A percentile compares a stretch with the other conserved stretches of the same genome.
Evolutionary conservation across 2,113 vertebrate species (phyloP).

Genomic region (Coreoperca whiteheadi): DNA sequence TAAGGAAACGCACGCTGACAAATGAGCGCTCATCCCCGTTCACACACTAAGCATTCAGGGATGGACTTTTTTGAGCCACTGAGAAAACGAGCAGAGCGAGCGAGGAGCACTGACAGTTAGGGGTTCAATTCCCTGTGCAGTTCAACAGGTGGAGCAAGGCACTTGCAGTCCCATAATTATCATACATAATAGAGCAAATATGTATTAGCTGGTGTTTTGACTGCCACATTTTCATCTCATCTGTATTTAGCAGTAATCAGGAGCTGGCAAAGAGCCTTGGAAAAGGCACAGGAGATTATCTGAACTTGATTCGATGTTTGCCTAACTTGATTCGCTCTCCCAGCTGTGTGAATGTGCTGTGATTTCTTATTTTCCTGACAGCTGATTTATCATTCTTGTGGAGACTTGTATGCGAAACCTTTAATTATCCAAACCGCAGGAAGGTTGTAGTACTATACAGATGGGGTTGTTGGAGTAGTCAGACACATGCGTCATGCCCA

Average conservation of each 20-base stretch:
- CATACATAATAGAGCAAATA: not conserved
- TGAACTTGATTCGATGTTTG: conserved; percentile 19
- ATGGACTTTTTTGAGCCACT: conserved; percentile 32
- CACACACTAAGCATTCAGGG: conserved; percentile 2
- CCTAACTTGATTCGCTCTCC: conserved; percentile 15
- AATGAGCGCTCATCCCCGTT: not conserved
- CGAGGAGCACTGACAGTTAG: not conserved
- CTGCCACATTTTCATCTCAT: not conserved
- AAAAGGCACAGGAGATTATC: conserved; percentile 6
- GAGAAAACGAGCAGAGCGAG: not conserved
- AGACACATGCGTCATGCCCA: not conserved
- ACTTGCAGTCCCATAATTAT: not conserved
- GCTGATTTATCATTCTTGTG: conserved; percentile 9
- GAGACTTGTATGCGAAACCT: not conserved
- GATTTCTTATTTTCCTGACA: conserved; percentile 9
- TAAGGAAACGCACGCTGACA: conserved; percentile 45
- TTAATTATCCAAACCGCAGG: conserved; percentile 32
- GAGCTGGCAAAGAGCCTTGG: not conserved
- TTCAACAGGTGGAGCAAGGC: not conserved
- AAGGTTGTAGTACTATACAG: not conserved
- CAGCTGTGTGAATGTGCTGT: not conserved
- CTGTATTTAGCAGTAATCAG: not conserved
- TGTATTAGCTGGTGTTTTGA: not conserved
- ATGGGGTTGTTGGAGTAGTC: not conserved
- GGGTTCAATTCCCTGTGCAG: conserved; percentile 9